Base-by-base conservation (phyloP, 1,140 invertebrate genomes). In the Apis dorsata region DNA sequence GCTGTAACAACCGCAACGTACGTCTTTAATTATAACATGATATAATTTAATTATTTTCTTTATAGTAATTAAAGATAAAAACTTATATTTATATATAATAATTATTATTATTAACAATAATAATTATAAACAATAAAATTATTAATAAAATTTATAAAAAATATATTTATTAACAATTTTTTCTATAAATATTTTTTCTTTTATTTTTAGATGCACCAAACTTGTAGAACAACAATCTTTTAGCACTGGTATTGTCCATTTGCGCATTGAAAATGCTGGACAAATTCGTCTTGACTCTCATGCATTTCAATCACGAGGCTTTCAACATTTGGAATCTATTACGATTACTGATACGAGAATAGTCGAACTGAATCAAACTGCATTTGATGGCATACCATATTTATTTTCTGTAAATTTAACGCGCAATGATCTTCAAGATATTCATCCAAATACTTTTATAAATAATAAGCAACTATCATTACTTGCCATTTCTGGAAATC, bases 391-490 rank as follows among this genome's bases (percentile, higher is more conserved):
- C 1, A 91, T 97, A 19, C 89, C 95, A 17, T 95, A 96, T 72
- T 92, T 97, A 1, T 96, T 95, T 78, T 94, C 95, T 5, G 94
- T 97, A 0, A 96, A 96, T 86, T 91, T 97, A 55, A 96, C 96
- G 0, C 94, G 95, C 85, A 96, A 96, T 72, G 95, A 94, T 66
- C 92, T 97, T 24, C 94, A 95, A 53, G 93, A 93, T 49, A 92
- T 97, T 44, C 95, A 96, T 86, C 95, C 96, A 0, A 95, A 96
- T 81, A 95, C 95, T 1, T 97, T 97, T 91, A 93, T 94, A 5
- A 95, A 94, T 72, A 96, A 96, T 86, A 95, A 94, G 62, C 95
- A 96, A 85, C 90, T 97, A 15, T 94, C 95, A 59, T 92, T 96
- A 53, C 90, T 97, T 2, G 95, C 95, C n/a, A 95, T 97, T 34